Evolutionary conservation across 2,888 invertebrate species (phyloP).

Genomic region (Yponomeuta evonymella): DNA sequence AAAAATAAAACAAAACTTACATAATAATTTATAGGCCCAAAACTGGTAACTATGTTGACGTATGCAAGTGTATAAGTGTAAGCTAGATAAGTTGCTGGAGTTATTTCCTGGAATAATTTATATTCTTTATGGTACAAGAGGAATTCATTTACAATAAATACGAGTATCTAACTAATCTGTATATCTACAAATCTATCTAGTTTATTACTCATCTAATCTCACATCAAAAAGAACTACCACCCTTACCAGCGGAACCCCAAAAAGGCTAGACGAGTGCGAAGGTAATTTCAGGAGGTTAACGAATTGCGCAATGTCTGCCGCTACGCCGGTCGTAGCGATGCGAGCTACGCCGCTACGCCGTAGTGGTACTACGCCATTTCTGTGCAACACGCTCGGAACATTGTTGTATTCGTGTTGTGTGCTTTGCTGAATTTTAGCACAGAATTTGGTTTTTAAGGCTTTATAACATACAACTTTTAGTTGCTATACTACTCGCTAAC

Average conservation of each 20-base stretch:
- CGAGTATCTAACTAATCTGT: no score
- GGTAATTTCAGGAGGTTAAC: conserved; percentile 2
- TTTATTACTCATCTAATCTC: no score
- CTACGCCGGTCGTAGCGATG: not conserved
- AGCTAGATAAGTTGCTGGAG: no score
- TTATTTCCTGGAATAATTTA: no score
- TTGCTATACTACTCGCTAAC: not conserved
- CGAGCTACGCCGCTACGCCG: conserved; percentile 3
- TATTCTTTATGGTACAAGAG: no score
- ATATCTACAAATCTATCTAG: no score
- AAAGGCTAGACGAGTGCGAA: conserved; percentile 7
- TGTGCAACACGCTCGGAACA: not conserved
- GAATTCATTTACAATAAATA: no score
- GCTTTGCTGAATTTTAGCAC: not conserved
- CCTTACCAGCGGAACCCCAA: not conserved
- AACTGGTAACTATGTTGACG: no score
- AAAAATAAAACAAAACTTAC: no score
- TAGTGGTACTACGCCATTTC: not conserved
- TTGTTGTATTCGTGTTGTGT: not conserved
- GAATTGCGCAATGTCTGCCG: not conserved
- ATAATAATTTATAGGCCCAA: no score
- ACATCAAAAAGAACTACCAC: not conserved
- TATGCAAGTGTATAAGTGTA: no score
- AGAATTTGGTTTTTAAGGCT: not conserved
- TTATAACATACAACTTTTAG: not conserved